phyloP scores from a whole-genome alignment of 2,113 vertebrate genomes.

The Nibea coibor region DNA sequence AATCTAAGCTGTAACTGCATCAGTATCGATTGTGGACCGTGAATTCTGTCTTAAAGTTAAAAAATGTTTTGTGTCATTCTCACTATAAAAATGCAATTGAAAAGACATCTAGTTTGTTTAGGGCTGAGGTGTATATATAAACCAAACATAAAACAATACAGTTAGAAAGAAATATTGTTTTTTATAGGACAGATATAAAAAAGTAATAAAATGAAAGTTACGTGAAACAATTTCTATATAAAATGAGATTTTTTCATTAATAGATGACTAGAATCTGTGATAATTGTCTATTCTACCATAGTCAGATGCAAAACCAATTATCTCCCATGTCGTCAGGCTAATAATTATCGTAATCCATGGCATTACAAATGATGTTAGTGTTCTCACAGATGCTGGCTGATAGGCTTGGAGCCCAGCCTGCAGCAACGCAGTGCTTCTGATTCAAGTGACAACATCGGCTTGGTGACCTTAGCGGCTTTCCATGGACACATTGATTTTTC shows the following conservation, averaged over 20 bases:
- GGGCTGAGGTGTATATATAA: not conserved
- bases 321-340: conserved; percentile 47
- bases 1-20: not conserved
- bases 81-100: not conserved
- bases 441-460: conserved; percentile 70
- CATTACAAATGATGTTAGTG: conserved; percentile 54
- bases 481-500: conserved; percentile 89
- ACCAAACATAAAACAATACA: not conserved
- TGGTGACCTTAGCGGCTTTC: conserved; percentile 86
- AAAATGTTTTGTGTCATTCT: not conserved
- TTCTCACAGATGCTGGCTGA: conserved; percentile 45
- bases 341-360: conserved; percentile 51
- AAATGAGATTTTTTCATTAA: conserved; percentile 17
- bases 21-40: not conserved
- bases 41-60: conserved; percentile 2
- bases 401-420: conserved; percentile 59
- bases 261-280: conserved; percentile 16
- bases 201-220: conserved; percentile 2
- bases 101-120: not conserved
- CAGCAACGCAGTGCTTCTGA: conserved; percentile 53
- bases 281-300: conserved; percentile 23
- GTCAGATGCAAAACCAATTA: conserved; percentile 60
- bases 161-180: not conserved
- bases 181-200: not conserved
- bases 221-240: not conserved